Percentiles rank a stretch among this genome's conserved stretches.
Conservation (phyloP, 2,113 vertebrate genomes). For the Odontophorus gujanensis region DNA sequence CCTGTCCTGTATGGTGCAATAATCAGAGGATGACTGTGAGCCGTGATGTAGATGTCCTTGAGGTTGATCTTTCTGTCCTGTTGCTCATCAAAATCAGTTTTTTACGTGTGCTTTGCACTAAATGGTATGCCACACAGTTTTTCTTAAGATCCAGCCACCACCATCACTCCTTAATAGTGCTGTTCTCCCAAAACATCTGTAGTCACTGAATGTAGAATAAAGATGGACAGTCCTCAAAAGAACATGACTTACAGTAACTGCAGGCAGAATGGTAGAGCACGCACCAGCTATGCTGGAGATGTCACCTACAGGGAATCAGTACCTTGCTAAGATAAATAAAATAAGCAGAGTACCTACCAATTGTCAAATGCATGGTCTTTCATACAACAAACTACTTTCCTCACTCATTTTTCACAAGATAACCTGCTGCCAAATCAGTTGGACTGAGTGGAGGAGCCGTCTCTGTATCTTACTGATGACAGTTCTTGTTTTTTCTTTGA, state of each 20-base stretch:
- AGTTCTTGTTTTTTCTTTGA: not conserved
- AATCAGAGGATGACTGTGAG: not conserved
- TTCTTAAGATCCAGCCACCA: not conserved
- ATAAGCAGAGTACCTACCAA: not conserved
- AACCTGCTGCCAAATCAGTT: not conserved
- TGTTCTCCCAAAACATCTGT: not conserved
- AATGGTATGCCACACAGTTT: not conserved
- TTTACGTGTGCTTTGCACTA: not conserved
- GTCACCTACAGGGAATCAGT: not conserved
- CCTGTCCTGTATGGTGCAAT: not conserved
- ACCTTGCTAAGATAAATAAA: not conserved
- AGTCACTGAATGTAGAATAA: not conserved
- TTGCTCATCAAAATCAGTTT: not conserved
- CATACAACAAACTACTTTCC: not conserved
- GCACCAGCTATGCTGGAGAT: not conserved
- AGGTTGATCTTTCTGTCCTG: not conserved
- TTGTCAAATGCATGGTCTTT: not conserved
- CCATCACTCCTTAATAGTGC: not conserved
- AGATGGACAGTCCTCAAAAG: not conserved
- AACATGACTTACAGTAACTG: not conserved
- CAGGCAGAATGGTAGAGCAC: not conserved
- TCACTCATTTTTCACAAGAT: not conserved
- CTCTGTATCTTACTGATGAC: not conserved
- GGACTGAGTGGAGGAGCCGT: not conserved
- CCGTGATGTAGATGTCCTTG: not conserved